These are phyloP conservation scores for Timema cristinae DNA, from an alignment of 2,888 invertebrate genomes.

Conservation along the genomic window DNA sequence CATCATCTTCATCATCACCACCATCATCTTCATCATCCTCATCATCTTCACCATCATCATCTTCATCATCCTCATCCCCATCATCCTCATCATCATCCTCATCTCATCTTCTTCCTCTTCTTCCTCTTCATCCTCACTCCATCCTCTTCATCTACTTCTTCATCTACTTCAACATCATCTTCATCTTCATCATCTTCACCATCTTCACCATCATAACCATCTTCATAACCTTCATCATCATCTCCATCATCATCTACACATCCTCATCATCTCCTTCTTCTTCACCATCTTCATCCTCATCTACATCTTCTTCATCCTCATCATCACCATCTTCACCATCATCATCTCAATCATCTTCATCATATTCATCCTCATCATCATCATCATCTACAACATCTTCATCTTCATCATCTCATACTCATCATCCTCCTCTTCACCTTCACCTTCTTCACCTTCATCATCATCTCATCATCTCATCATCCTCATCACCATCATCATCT, in stretches of 20 bases:
- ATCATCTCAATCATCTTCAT: background rate
- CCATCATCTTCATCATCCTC: background rate
- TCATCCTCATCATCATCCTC: slow-evolving; percentile 1
- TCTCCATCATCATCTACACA: background rate
- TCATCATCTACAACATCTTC: background rate
- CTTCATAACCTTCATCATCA: background rate
- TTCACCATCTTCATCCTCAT: background rate
- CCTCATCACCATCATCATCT: slow-evolving; percentile 20
- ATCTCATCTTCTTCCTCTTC: too few relatives aligned
- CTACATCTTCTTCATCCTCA: background rate
- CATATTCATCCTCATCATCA: background rate
- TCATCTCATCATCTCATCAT: slow-evolving; percentile 6
- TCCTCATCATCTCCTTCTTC: background rate
- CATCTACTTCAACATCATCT: too few relatives aligned
- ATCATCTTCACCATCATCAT: background rate
- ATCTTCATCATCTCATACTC: background rate
- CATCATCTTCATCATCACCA: background rate
- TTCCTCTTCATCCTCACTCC: too few relatives aligned
- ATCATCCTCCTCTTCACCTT: background rate
- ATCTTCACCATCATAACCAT: background rate
- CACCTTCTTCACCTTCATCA: background rate
- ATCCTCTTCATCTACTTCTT: too few relatives aligned
- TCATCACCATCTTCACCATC: background rate
- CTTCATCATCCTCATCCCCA: background rate
- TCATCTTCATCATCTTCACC: slow-evolving; percentile 1